Percentiles rank a stretch among this genome's conserved stretches.
phyloP scores from a whole-genome alignment of 2,888 invertebrate species.

The Opisthograptis luteolata region DNA sequence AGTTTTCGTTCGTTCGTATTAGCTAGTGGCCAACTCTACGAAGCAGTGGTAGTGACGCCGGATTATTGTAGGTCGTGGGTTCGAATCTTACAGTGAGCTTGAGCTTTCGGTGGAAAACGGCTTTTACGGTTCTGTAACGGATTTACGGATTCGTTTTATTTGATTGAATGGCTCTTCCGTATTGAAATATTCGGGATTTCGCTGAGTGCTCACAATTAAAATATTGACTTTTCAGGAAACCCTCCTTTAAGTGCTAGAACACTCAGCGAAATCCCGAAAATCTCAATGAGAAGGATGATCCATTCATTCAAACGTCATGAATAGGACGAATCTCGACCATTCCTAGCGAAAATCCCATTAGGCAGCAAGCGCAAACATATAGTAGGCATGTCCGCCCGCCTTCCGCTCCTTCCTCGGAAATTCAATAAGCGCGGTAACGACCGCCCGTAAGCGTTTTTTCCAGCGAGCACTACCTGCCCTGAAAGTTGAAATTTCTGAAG shows the following conservation, averaged over 20 bases:
- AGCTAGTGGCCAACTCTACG: no score
- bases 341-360: slow-evolving; percentile 20
- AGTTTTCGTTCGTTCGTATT: no score
- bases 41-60: no score
- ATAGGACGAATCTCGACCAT: slow-evolving; percentile 15
- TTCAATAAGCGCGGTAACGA: slow-evolving; percentile 34
- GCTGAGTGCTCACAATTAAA: no score
- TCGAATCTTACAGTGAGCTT: no score
- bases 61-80: no score
- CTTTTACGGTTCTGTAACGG: no score
- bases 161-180: no score
- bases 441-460: slow-evolving; percentile 28
- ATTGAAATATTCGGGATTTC: no score
- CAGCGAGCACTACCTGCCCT: slow-evolving; percentile 31
- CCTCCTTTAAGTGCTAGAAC: no score
- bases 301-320: slow-evolving; percentile 19
- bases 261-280: slow-evolving; percentile 1
- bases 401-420: slow-evolving; percentile 21
- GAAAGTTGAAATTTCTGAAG: slow-evolving; percentile 12
- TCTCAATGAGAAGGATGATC: slow-evolving; percentile 6
- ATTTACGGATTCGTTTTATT: no score
- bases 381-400: not conserved
- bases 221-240: not conserved
- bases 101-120: no score
- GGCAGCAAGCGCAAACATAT: slow-evolving; percentile 18